Base-by-base conservation (phyloP, 1,140 invertebrate species). In the Drosophila ananassae region DNA sequence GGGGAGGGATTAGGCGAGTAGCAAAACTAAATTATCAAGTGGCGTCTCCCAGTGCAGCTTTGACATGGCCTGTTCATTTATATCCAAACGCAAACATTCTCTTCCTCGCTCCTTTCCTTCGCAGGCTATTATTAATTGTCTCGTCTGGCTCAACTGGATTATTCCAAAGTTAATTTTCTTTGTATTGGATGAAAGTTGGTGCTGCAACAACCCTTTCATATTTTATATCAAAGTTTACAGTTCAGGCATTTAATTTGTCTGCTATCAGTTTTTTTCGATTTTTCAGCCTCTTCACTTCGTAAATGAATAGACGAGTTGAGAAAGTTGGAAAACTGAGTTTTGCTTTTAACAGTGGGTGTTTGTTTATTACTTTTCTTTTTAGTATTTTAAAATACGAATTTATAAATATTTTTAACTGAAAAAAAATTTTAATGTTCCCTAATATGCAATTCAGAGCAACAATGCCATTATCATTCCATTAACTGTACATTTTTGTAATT, bases 171-270 rank as follows among this genome's bases (percentile, higher is more conserved):
- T 73, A 46, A 28, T 30, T 48, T 50, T 30, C 56, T 13, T 50
- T 48, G 47, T 69, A 24, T 57, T 25, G 52, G 22, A 22, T 12
- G 56, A 39, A 60, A 64, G 44, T 76, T 68, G 17, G 21, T 46
- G 22, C 59, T 55, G 53, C 66, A 7, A n/a, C 13, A 75, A 51
- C 47, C 74, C 47, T 51, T 30, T 61, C 41, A 51, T 56, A 62
- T 58, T 68, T 58, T 77, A 71, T 50, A 57, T 17, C 59, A 77
- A 85, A 85, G 69, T 85, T 87, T 71, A 52, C 63, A 61, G 58
- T 74, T 66, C 78, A 53, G 61, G 22, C 53, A 76, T 81, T 85
- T 87, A 85, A 87, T 87, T 87, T 84, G 82, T 81, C 68, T 75
- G 61, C 61, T 30, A 60, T 22, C 77, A 78, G 74, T 47, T 58